Percentiles rank a stretch among this genome's conserved stretches.
These are phyloP conservation scores for Aphidius ervi DNA, from an alignment of 1,140 invertebrate genomes.

Conservation along the genomic window DNA sequence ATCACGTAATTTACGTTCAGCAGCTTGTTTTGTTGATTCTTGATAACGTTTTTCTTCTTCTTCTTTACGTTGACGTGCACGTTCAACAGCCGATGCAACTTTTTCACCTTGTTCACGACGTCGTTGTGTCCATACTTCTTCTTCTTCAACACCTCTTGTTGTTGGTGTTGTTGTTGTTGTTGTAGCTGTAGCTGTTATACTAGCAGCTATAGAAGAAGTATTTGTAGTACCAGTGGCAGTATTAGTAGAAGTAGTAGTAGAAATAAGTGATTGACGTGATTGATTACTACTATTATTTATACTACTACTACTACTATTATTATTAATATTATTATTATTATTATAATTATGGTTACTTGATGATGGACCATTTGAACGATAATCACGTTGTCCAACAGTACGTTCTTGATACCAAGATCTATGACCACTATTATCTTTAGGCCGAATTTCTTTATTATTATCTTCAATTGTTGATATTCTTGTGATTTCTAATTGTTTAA, in stretches of 20 bases:
- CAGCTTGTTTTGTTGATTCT: slow-evolving; percentile 56
- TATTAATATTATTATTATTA: no score
- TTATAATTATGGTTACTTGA: slow-evolving; percentile 27
- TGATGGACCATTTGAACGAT: slow-evolving; percentile 36
- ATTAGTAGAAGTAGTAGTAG: no score
- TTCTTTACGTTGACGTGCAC: slow-evolving; percentile 72
- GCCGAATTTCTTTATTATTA: slow-evolving; percentile 29
- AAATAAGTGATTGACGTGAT: no score
- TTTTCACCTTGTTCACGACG: slow-evolving; percentile 65
- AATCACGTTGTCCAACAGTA: slow-evolving; percentile 33
- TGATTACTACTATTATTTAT: no score
- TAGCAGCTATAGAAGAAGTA: slow-evolving; percentile 26
- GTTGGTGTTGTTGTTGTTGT: slow-evolving; percentile 29
- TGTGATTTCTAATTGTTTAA: slow-evolving; percentile 24
- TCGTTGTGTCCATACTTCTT: slow-evolving; percentile 69
- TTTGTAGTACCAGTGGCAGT: neutral
- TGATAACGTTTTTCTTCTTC: slow-evolving; percentile 77
- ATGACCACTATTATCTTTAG: slow-evolving; percentile 18
- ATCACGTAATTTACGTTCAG: slow-evolving; percentile 61
- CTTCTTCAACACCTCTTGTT: slow-evolving; percentile 60
- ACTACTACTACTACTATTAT: no score
- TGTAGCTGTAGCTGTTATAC: slow-evolving; percentile 11
- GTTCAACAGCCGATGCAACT: slow-evolving; percentile 67
- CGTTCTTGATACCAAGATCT: slow-evolving; percentile 42
- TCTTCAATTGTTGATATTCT: slow-evolving; percentile 19